Evolutionary conservation across 2,888 invertebrate genomes (phyloP).

Genomic region (Oligia fasciuncula): DNA sequence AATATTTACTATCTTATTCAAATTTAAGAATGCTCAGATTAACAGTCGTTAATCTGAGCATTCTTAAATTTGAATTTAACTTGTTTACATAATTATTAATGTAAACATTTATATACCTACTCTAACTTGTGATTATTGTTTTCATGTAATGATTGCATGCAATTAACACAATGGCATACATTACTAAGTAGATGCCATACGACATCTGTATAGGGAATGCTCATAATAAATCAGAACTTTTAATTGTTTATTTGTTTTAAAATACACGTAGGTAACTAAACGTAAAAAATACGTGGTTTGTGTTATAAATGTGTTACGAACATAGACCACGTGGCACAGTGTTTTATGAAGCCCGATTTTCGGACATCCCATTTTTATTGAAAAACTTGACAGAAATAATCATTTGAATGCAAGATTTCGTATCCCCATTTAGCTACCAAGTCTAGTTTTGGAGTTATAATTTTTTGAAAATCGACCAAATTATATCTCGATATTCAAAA

Average conservation of each 20-base stretch:
- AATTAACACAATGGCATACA: conserved; percentile 10
- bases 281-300: conserved; percentile 2
- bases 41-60: too few species aligned
- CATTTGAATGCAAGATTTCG: too few species aligned
- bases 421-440: too few species aligned
- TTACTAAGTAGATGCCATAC: background rate
- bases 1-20: conserved; percentile 28
- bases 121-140: conserved; percentile 8
- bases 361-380: too few species aligned
- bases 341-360: too few species aligned
- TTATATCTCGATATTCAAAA: too few species aligned
- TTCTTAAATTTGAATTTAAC: too few species aligned
- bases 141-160: conserved; percentile 4
- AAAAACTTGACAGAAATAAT: too few species aligned
- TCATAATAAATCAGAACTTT: conserved; percentile 21
- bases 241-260: background rate
- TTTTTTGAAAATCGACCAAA: too few species aligned
- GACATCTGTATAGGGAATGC: background rate
- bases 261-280: background rate
- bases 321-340: conserved; percentile 4
- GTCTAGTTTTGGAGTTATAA: too few species aligned
- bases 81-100: conserved; percentile 22
- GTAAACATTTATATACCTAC: conserved; percentile 9
- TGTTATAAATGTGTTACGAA: conserved; percentile 19
- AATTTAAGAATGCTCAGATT: conserved; percentile 46